These are phyloP conservation scores for Campaea margaritaria DNA, from an alignment of 2,888 invertebrate genomes.

Conservation along the genomic window DNA sequence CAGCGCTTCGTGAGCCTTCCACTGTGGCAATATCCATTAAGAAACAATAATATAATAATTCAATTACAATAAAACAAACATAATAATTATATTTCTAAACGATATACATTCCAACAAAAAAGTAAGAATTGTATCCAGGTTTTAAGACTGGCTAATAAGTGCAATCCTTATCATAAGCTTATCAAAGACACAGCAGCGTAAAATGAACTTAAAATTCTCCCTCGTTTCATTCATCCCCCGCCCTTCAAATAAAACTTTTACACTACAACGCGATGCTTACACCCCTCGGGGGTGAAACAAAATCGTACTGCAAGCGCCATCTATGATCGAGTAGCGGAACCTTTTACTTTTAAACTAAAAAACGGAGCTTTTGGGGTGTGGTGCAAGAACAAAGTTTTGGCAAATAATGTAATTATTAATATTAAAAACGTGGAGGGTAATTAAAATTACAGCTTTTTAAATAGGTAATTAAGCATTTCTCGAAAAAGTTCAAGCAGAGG, in stretches of 20 bases:
- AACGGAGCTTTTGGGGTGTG: slow-evolving; percentile 32
- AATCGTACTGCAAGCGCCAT: slow-evolving; percentile 59
- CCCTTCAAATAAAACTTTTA: slow-evolving; percentile 14
- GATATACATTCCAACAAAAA: too few relatives aligned
- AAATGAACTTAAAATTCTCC: neutral
- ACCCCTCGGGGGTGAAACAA: neutral
- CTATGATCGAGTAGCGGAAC: slow-evolving; percentile 69
- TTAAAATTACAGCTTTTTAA: too few relatives aligned
- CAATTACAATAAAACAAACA: too few relatives aligned
- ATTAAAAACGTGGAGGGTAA: too few relatives aligned
- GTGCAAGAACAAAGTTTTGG: neutral
- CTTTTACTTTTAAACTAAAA: slow-evolving; percentile 20
- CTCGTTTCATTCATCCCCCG: slow-evolving; percentile 4
- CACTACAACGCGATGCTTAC: slow-evolving; percentile 1
- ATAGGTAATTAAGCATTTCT: too few relatives aligned
- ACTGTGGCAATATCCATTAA: too few relatives aligned
- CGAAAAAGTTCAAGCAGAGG: too few relatives aligned
- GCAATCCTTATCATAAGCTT: neutral
- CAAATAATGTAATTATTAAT: too few relatives aligned
- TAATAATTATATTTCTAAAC: too few relatives aligned
- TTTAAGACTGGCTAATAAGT: neutral
- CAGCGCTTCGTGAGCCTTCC: too few relatives aligned
- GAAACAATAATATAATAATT: too few relatives aligned
- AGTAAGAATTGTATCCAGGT: too few relatives aligned
- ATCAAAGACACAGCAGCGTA: neutral